Percentiles rank a stretch among this genome's conserved stretches.
Evolutionary conservation across 2,888 invertebrate genomes (phyloP).

Genomic region (Lycia hirtaria): DNA sequence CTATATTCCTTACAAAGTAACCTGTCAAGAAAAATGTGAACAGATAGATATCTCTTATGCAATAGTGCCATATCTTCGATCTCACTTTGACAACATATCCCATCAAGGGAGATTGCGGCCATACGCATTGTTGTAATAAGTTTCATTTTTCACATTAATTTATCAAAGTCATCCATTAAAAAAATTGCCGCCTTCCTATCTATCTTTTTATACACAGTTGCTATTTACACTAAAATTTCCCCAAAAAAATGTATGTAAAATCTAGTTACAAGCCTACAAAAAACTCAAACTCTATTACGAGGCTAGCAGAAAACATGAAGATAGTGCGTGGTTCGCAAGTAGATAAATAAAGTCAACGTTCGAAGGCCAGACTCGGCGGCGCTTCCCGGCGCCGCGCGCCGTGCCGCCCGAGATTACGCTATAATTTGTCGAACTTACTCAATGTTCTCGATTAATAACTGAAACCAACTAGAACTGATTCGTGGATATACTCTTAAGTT

Average conservation of each 20-base stretch:
- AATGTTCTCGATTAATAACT: constrained; percentile 64
- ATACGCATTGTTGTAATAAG: neutral
- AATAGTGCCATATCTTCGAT: too few species aligned
- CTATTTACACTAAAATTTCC: too few species aligned
- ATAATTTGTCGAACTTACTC: constrained; percentile 68
- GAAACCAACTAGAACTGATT: constrained; percentile 30
- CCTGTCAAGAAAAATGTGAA: too few species aligned
- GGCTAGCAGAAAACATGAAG: constrained; percentile 34
- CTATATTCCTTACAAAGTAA: too few species aligned
- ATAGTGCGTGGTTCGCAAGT: constrained; percentile 53
- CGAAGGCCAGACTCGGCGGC: constrained; percentile 71
- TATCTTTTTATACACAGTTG: too few species aligned
- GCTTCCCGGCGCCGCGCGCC: constrained; percentile 60
- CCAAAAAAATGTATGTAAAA: too few species aligned
- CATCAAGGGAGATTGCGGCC: too few species aligned
- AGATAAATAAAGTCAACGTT: constrained; percentile 61
- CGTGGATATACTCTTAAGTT: constrained; percentile 1
- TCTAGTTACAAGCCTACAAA: constrained; percentile 10
- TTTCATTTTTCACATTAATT: neutral
- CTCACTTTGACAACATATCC: too few species aligned
- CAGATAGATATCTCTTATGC: too few species aligned
- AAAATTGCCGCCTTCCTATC: too few species aligned
- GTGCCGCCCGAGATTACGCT: constrained; percentile 63
- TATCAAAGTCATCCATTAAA: neutral
- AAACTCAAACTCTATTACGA: constrained; percentile 30